These are phyloP conservation scores for Daboia siamensis DNA, from an alignment of 2,113 vertebrate species.

Conservation along the genomic window DNA sequence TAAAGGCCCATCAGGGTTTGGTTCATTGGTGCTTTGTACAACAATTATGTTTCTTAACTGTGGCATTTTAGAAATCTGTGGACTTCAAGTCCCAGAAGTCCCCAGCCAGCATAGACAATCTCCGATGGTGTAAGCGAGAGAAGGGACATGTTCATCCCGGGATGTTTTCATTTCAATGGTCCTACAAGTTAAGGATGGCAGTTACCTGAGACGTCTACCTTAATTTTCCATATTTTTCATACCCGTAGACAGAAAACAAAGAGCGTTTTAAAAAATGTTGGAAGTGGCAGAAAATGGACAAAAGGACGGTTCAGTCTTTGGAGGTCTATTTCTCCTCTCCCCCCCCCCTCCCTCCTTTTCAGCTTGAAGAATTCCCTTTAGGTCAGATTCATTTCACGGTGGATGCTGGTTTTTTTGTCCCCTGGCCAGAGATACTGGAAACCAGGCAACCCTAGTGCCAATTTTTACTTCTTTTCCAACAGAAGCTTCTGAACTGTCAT, in stretches of 20 bases:
- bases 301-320: neutral
- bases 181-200: neutral
- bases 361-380: neutral
- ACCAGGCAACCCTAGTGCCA: neutral
- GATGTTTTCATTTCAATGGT: neutral
- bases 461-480: neutral
- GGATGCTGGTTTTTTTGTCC: neutral
- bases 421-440: neutral
- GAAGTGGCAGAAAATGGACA: neutral
- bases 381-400: neutral
- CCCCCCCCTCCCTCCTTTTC: neutral
- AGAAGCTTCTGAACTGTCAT: neutral
- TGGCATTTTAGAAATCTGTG: neutral
- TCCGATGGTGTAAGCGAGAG: neutral
- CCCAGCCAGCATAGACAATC: neutral
- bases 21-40: neutral
- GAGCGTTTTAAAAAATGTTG: neutral
- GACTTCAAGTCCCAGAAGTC: neutral
- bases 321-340: neutral
- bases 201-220: neutral
- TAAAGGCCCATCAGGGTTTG: neutral
- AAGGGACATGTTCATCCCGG: neutral
- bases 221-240: neutral
- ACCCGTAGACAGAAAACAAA: neutral
- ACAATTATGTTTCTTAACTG: neutral